Base-by-base conservation (phyloP, 2,113 vertebrate species). In the Heterocephalus glaber region DNA sequence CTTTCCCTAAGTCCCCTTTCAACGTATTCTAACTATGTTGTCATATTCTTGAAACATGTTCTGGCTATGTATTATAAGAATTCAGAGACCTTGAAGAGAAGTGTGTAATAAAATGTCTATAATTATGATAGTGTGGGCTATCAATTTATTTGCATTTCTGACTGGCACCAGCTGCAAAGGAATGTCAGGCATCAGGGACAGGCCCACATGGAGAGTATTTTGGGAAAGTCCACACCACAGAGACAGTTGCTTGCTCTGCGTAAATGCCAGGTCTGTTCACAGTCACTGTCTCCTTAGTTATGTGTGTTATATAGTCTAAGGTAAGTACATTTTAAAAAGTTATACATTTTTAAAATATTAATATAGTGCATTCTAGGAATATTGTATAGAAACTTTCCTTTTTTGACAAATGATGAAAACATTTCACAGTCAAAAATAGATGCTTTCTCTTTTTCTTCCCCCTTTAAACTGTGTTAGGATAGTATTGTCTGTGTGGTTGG, bases 161-260 rank as follows among this genome's bases (percentile, higher is more conserved):
- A 83, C 83, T 92, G 87, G 47, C 96, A 77, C 90, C 72, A 94
- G 88, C 92, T 96, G 93, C 94, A 70, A 76, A 96, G 66, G 97
- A 97, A 98, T 98, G 85, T 94, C 81, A 97, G 92, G 95, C 97
- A 95, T 96, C 85, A 87, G 96, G 97, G 96, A 61, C 88, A 82
- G 96, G 87, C 87, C 58, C 58, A 19, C 81, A 95, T 96, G 87
- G 90, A 77, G 95, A 97, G 97, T 97, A 97, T 96, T 97, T 98
- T 97, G 94, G 95, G 97, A 97, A 96, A 94, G 97, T 87, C 76
- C 94, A 83, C 35, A 61, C 87, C 94, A 93, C 92, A 95, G 92
- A 94, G 86, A 96, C 97, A 98, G 92, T 97, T 97, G 97, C 92
- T 95, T 95, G 68, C 65, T 96, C 16, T 96, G 65, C 60, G 13